A percentile compares a stretch with the other conserved stretches of the same genome.
Conservation (phyloP, 1,140 invertebrate genomes). For the Heliconius nattereri region DNA sequence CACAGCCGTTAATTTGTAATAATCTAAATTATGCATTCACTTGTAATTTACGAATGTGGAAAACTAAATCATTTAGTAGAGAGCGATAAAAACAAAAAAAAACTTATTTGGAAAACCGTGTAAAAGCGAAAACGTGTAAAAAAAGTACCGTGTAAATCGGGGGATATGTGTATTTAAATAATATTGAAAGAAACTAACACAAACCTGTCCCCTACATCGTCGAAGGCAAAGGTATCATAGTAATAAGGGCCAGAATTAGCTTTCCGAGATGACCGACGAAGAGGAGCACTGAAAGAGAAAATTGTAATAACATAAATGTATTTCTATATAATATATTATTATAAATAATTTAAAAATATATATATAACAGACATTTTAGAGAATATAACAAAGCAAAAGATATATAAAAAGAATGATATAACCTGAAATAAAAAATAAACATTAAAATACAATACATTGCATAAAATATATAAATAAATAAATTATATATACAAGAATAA, state of each 20-base stretch:
- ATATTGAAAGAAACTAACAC: slow-evolving; percentile 11
- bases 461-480: neutral
- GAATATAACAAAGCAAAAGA: neutral
- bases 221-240: slow-evolving; percentile 29
- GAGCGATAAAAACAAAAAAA: too few relatives aligned
- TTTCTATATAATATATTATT: neutral
- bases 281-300: slow-evolving; percentile 29
- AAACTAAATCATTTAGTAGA: too few relatives aligned
- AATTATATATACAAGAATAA: too few relatives aligned
- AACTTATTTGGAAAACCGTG: too few relatives aligned
- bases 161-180: too few relatives aligned
- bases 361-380: neutral
- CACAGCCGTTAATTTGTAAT: too few relatives aligned
- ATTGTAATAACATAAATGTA: slow-evolving; percentile 8
- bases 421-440: slow-evolving; percentile 22
- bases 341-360: neutral
- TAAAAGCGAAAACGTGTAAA: too few relatives aligned
- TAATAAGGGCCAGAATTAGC: slow-evolving; percentile 34
- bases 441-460: neutral
- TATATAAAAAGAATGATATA: neutral
- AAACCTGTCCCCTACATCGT: slow-evolving; percentile 33
- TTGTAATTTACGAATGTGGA: too few relatives aligned
- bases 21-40: too few relatives aligned
- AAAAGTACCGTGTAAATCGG: too few relatives aligned
- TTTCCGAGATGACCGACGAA: slow-evolving; percentile 37